A percentile compares a stretch with the other conserved stretches of the same genome.
Conservation (phyloP, 2,888 invertebrate species). For the Chloroclystis v-ata region DNA sequence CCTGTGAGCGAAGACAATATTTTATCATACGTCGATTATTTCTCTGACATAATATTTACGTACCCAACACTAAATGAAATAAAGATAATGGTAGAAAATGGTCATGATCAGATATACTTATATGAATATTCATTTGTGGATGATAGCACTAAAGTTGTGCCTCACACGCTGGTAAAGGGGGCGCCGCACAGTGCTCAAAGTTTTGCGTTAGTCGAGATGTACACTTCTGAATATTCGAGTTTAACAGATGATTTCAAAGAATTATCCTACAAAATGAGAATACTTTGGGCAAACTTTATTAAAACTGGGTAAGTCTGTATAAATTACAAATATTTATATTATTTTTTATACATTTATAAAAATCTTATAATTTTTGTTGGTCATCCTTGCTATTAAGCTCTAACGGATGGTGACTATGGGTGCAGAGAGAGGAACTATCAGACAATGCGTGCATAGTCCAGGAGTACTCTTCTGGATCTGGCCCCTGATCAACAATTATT, state of each 20-base stretch:
- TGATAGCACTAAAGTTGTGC: slow-evolving; percentile 30
- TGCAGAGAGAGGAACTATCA: too few species aligned
- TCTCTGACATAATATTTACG: slow-evolving; percentile 50
- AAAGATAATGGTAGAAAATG: slow-evolving; percentile 37
- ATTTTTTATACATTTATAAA: too few species aligned
- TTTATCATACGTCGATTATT: slow-evolving; percentile 43
- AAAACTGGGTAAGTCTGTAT: slow-evolving; percentile 43
- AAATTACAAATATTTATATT: too few species aligned
- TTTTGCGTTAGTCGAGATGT: slow-evolving; percentile 27
- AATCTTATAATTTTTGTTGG: too few species aligned
- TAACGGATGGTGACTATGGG: too few species aligned
- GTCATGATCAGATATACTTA: slow-evolving; percentile 45
- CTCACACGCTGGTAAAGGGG: slow-evolving; percentile 34
- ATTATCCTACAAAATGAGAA: slow-evolving; percentile 10
- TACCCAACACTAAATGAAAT: slow-evolving; percentile 37
- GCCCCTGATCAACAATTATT: too few species aligned
- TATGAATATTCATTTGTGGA: slow-evolving; percentile 48
- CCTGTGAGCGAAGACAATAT: slow-evolving; percentile 34
- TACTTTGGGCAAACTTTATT: slow-evolving; percentile 45
- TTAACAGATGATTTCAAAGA: neutral
- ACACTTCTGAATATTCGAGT: slow-evolving; percentile 17
- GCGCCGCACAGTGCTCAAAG: slow-evolving; percentile 43
- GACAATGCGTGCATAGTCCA: too few species aligned
- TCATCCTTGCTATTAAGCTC: too few species aligned
- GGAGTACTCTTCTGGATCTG: too few species aligned